Percentiles rank a stretch among this genome's conserved stretches.
These are phyloP conservation scores for Chrysolina haemoptera DNA, from an alignment of 2,888 invertebrate genomes.

Conservation along the genomic window DNA sequence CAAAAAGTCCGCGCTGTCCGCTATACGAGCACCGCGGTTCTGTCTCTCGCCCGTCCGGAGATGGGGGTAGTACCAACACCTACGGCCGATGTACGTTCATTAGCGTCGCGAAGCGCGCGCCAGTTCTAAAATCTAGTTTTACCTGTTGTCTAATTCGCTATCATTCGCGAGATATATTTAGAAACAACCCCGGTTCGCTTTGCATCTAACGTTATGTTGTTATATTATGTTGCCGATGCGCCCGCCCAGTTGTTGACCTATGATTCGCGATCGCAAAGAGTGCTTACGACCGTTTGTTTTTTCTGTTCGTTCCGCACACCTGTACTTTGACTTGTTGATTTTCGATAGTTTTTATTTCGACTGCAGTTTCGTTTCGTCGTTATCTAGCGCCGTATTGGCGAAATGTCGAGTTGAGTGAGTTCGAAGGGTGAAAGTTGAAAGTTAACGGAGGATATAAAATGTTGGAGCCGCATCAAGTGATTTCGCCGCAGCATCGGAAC, in stretches of 20 bases:
- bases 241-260: conserved; percentile 34
- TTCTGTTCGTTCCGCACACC: conserved; percentile 10
- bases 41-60: background rate
- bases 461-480: conserved; percentile 62
- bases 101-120: conserved; percentile 53
- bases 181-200: conserved; percentile 53
- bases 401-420: conserved; percentile 3
- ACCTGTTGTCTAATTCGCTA: conserved; percentile 63
- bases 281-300: conserved; percentile 44
- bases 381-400: background rate
- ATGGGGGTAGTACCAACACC: conserved; percentile 40
- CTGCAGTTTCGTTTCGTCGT: conserved; percentile 16
- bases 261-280: conserved; percentile 25
- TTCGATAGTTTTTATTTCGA: conserved; percentile 27
- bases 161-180: conserved; percentile 56
- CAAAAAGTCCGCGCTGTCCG: conserved; percentile 37
- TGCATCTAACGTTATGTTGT: conserved; percentile 13
- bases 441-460: conserved; percentile 50
- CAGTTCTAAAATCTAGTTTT: conserved; percentile 68
- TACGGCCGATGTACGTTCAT: conserved; percentile 55
- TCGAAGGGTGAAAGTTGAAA: conserved; percentile 26
- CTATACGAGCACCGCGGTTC: conserved; percentile 8
- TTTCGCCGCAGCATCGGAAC: conserved; percentile 62
- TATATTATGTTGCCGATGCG: conserved; percentile 11
- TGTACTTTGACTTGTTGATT: conserved; percentile 49